These are phyloP conservation scores for Conops quadrifasciatus DNA, from an alignment of 2,888 invertebrate species.

Conservation along the genomic window DNA sequence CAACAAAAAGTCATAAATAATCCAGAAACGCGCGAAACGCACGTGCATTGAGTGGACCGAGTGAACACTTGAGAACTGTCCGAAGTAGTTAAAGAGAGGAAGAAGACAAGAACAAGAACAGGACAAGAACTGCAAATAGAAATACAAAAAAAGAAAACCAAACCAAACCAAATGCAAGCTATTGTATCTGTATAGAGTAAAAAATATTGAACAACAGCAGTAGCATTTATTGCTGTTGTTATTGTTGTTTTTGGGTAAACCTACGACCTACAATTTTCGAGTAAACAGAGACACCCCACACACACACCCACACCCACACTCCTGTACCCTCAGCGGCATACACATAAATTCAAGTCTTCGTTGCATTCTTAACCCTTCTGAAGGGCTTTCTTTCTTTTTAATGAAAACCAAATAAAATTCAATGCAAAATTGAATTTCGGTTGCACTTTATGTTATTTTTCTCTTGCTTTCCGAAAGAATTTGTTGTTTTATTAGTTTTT, in stretches of 20 bases:
- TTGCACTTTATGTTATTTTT: too few relatives aligned
- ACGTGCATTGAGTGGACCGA: slow-evolving; percentile 15
- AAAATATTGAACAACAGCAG: not conserved
- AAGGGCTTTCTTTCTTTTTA: too few relatives aligned
- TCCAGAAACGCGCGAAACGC: slow-evolving; percentile 14
- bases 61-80: too few relatives aligned
- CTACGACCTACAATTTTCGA: not conserved
- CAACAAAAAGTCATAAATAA: slow-evolving; percentile 31
- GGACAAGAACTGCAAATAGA: not conserved
- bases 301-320: too few relatives aligned
- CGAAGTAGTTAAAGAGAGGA: too few relatives aligned
- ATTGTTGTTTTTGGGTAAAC: slow-evolving; percentile 10
- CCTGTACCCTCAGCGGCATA: not conserved
- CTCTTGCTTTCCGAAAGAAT: too few relatives aligned
- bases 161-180: not conserved
- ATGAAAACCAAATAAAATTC: too few relatives aligned
- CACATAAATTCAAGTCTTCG: slow-evolving; percentile 19
- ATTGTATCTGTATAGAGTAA: too few relatives aligned
- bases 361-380: slow-evolving; percentile 14
- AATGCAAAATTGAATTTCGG: too few relatives aligned
- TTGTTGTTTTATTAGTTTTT: too few relatives aligned
- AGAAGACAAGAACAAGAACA: slow-evolving; percentile 2
- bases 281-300: not conserved
- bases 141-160: not conserved
- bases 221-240: slow-evolving; percentile 19